Evolutionary conservation across 2,797 vertebrate genomes (phyloP).

Genomic region (Amblyopsis hoosieri): DNA sequence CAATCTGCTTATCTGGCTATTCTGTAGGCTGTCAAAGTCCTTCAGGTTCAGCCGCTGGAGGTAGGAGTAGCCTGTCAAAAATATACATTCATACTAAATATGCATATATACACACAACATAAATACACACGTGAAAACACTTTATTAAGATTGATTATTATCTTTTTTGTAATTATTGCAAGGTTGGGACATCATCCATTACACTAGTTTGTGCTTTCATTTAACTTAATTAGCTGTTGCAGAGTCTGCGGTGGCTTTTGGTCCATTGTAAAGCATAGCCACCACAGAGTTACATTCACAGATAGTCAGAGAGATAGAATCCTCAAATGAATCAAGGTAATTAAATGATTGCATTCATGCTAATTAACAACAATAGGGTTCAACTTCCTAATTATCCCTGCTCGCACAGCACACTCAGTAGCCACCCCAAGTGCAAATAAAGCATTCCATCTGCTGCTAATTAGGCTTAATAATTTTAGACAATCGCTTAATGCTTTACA

Average conservation of each 20-base stretch:
- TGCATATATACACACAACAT: too few species aligned
- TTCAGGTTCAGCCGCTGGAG: slow-evolving; percentile 64
- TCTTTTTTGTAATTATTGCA: slow-evolving; percentile 5
- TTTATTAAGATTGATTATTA: too few species aligned
- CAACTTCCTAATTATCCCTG: slow-evolving; percentile 99
- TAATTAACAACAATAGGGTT: slow-evolving; percentile 99
- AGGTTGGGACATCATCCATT: slow-evolving; percentile 44
- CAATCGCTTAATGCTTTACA: slow-evolving; percentile 97
- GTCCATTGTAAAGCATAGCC: slow-evolving; percentile 53
- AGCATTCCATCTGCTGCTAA: slow-evolving; percentile 99
- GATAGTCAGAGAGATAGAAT: slow-evolving; percentile 64
- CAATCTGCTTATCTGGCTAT: slow-evolving; percentile 85
- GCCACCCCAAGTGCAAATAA: slow-evolving; percentile 99
- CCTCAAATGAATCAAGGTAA: slow-evolving; percentile 96
- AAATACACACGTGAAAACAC: too few species aligned
- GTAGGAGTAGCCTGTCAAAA: slow-evolving; percentile 81
- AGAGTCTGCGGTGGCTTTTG: slow-evolving; percentile 35
- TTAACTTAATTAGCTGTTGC: slow-evolving; percentile 65
- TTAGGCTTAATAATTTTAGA: slow-evolving; percentile 99
- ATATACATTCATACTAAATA: not conserved
- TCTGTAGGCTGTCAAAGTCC: slow-evolving; percentile 81
- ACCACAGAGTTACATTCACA: slow-evolving; percentile 37
- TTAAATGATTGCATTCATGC: slow-evolving; percentile 99
- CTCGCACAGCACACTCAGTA: slow-evolving; percentile 98
- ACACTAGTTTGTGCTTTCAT: slow-evolving; percentile 55